Evolutionary conservation across 2,888 invertebrate species (phyloP).

Genomic region (Lepidonotus clava): DNA sequence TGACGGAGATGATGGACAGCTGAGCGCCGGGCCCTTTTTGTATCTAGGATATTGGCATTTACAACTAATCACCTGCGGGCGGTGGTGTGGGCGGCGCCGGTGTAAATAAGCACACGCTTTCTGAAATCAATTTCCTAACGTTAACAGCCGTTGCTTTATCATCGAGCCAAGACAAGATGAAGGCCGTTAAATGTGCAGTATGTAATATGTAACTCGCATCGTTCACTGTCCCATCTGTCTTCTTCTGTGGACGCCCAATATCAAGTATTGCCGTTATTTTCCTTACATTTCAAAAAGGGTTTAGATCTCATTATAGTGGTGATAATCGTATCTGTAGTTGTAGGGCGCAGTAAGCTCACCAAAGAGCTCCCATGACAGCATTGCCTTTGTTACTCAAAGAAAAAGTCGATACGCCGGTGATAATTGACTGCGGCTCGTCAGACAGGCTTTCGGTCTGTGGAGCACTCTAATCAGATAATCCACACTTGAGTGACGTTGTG

Average conservation of each 20-base stretch:
- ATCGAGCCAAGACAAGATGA: too few relatives aligned
- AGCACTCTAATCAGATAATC: conserved; percentile 17
- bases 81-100: neutral
- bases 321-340: neutral
- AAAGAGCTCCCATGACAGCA: neutral
- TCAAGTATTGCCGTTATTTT: too few relatives aligned
- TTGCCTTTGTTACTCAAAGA: neutral
- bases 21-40: neutral
- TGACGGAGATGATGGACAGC: neutral
- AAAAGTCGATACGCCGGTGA: conserved; percentile 8
- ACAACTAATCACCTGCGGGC: neutral
- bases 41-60: neutral
- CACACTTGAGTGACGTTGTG: neutral
- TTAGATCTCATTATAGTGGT: neutral
- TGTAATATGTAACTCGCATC: too few relatives aligned
- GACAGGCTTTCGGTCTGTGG: neutral
- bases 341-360: neutral
- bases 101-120: conserved; percentile 3
- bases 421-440: conserved; percentile 2
- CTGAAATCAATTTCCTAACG: conserved; percentile 13
- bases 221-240: too few relatives aligned
- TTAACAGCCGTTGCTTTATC: too few relatives aligned
- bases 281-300: too few relatives aligned
- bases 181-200: too few relatives aligned
- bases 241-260: too few relatives aligned